Percentiles rank a stretch among this genome's conserved stretches.
Evolutionary conservation across 2,888 invertebrate genomes (phyloP).

Genomic region (Papilio elwesi): DNA sequence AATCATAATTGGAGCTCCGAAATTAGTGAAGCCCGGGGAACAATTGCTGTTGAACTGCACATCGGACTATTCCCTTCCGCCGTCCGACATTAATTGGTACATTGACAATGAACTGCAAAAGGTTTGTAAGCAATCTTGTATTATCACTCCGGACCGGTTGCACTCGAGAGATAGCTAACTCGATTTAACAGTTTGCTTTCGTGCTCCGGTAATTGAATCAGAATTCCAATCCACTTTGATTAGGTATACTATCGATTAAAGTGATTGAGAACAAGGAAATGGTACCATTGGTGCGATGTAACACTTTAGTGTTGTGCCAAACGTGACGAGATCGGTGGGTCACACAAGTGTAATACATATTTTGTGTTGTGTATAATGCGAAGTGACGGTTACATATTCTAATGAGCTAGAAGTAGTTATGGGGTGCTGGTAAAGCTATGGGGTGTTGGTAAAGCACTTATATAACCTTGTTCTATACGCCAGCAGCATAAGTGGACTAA

Average conservation of each 20-base stretch:
- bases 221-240: conserved; percentile 65
- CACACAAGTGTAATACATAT: background rate
- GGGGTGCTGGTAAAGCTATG: no score
- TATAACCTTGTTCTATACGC: no score
- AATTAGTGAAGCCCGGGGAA: conserved; percentile 76
- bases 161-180: conserved; percentile 49
- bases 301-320: conserved; percentile 2
- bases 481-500: no score
- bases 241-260: conserved; percentile 59
- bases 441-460: no score
- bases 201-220: conserved; percentile 59
- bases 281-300: conserved; percentile 41
- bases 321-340: background rate
- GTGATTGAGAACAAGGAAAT: conserved; percentile 55
- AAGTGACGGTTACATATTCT: background rate
- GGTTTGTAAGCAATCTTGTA: conserved; percentile 58
- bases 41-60: conserved; percentile 77
- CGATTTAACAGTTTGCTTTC: conserved; percentile 53
- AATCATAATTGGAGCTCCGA: conserved; percentile 72
- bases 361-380: background rate
- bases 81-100: conserved; percentile 80
- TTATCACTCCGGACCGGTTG: conserved; percentile 38
- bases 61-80: conserved; percentile 76
- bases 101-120: conserved; percentile 77
- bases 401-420: no score